Percentiles rank a stretch among this genome's conserved stretches.
Evolutionary conservation across 2,888 invertebrate genomes (phyloP).

Genomic region (Xestia c-nigrum): DNA sequence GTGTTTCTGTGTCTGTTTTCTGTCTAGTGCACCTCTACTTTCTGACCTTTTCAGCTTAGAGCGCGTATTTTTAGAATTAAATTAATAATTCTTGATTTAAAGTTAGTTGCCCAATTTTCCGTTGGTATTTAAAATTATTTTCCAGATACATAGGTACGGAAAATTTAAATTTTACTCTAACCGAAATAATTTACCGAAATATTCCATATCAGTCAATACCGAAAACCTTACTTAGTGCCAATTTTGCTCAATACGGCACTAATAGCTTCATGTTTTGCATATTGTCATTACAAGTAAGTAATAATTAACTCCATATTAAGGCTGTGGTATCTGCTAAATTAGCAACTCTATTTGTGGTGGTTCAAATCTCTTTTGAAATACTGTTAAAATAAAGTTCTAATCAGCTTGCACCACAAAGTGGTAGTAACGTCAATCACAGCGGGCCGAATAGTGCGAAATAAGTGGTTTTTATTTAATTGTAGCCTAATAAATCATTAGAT

Average conservation of each 20-base stretch:
- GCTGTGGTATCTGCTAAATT: too few relatives aligned
- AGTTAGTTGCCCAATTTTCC: background rate
- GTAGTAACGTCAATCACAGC: too few relatives aligned
- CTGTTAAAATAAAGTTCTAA: too few relatives aligned
- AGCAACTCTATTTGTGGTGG: too few relatives aligned
- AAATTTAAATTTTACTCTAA: background rate
- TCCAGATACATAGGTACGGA: too few relatives aligned
- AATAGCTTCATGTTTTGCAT: background rate
- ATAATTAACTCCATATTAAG: too few relatives aligned
- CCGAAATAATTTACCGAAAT: background rate
- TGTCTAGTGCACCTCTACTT: conserved; percentile 21
- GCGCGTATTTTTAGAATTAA: background rate
- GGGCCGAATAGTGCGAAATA: too few relatives aligned
- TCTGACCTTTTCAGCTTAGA: background rate
- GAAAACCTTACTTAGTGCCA: background rate
- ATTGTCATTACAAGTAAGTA: background rate
- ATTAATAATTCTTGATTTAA: background rate
- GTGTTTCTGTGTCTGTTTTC: conserved; percentile 43
- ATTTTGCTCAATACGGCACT: background rate
- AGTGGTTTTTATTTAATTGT: too few relatives aligned
- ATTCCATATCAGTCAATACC: background rate
- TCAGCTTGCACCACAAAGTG: too few relatives aligned
- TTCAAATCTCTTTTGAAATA: too few relatives aligned
- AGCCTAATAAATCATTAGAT: too few relatives aligned
- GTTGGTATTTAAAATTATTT: background rate